A percentile compares a stretch with the other conserved stretches of the same genome.
Conservation (phyloP, 2,888 invertebrate genomes). For the Bombyx huttoni region DNA sequence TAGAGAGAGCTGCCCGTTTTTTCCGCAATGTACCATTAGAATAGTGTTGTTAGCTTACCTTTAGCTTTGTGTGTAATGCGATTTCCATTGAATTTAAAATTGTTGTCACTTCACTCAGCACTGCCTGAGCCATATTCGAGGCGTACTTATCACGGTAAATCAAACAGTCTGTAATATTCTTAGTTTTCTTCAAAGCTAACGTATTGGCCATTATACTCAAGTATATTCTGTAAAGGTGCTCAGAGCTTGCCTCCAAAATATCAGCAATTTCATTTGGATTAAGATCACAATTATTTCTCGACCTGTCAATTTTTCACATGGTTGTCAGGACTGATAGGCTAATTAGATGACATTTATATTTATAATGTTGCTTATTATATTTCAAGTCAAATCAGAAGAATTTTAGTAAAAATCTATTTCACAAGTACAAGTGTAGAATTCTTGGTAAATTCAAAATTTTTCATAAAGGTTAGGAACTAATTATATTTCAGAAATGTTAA, state of each 20-base stretch:
- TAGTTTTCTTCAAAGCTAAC: slow-evolving; percentile 42
- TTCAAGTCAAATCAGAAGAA: too few species aligned
- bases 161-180: slow-evolving; percentile 40
- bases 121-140: slow-evolving; percentile 46
- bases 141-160: slow-evolving; percentile 54
- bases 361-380: too few species aligned
- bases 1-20: too few species aligned
- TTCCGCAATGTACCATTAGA: neutral
- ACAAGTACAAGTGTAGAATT: too few species aligned
- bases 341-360: neutral
- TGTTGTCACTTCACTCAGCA: slow-evolving; percentile 43
- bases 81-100: slow-evolving; percentile 55
- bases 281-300: slow-evolving; percentile 18
- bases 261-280: slow-evolving; percentile 43
- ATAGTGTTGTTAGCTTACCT: slow-evolving; percentile 25
- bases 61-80: slow-evolving; percentile 41
- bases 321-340: too few species aligned
- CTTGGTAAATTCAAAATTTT: too few species aligned
- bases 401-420: too few species aligned
- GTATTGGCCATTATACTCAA: slow-evolving; percentile 51
- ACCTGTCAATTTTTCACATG: slow-evolving; percentile 12
- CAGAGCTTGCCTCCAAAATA: slow-evolving; percentile 49
- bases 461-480: too few species aligned
- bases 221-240: slow-evolving; percentile 52
- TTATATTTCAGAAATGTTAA: too few species aligned